Percentiles rank a stretch among this genome's conserved stretches.
Conservation (phyloP, 2,888 invertebrate species). For the Leucoma salicis region DNA sequence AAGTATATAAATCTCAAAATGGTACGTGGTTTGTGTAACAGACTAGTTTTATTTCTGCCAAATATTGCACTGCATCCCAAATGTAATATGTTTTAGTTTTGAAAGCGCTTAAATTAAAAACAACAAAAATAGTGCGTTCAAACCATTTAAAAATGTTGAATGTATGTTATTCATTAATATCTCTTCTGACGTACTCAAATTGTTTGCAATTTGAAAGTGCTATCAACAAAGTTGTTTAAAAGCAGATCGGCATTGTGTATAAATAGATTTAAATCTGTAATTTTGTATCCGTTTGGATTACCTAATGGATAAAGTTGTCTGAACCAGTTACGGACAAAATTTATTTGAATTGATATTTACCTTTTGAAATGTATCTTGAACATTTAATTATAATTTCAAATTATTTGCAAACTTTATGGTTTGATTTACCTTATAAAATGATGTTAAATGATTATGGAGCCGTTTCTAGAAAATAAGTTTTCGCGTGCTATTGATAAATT, state of each 20-base stretch:
- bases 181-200: conserved; percentile 1
- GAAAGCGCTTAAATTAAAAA: neutral
- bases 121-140: neutral
- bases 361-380: conserved; percentile 7
- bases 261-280: conserved; percentile 28
- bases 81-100: neutral
- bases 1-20: neutral
- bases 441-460: no score
- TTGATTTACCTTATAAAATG: neutral
- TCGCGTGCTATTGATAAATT: no score
- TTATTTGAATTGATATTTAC: neutral
- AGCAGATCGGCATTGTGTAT: conserved; percentile 14
- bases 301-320: conserved; percentile 32
- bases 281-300: conserved; percentile 21
- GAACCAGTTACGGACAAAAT: conserved; percentile 16
- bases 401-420: neutral
- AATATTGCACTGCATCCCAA: neutral
- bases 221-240: conserved; percentile 23
- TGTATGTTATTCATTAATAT: conserved; percentile 1
- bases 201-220: conserved; percentile 11
- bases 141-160: neutral
- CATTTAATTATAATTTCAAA: conserved; percentile 13
- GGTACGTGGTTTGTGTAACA: neutral
- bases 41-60: neutral
- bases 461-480: no score